Conservation (phyloP, 2,113 vertebrate genomes). For the Origma solitaria region DNA sequence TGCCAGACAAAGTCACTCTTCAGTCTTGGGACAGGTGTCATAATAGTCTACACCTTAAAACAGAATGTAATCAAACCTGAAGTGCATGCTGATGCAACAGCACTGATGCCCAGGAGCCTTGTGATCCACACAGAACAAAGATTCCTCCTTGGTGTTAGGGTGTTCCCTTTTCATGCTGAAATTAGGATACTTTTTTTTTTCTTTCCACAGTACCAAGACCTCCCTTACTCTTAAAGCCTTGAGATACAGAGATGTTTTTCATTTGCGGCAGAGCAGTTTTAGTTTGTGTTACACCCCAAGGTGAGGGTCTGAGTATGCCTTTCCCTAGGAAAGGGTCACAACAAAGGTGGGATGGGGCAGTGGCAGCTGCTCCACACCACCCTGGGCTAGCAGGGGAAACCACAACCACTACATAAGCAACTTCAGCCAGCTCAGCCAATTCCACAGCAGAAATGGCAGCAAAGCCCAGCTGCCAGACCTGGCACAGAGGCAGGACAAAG, state of each 20-base stretch:
- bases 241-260: neutral
- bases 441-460: neutral
- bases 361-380: neutral
- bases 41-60: neutral
- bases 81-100: neutral
- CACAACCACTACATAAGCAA: fast-evolving
- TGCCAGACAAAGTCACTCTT: neutral
- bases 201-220: neutral
- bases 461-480: neutral
- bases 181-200: fast-evolving
- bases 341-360: fast-evolving
- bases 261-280: neutral
- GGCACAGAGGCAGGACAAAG: neutral
- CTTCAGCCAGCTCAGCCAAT: neutral
- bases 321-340: neutral
- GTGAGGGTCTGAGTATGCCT: neutral
- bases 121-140: neutral
- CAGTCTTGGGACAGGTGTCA: neutral
- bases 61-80: neutral
- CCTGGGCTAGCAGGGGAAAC: neutral
- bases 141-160: neutral
- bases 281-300: neutral
- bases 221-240: neutral
- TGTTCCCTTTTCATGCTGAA: neutral
- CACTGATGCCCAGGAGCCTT: neutral